Conservation (phyloP, 2,113 vertebrate species). For the Chlorodrepanis virens region DNA sequence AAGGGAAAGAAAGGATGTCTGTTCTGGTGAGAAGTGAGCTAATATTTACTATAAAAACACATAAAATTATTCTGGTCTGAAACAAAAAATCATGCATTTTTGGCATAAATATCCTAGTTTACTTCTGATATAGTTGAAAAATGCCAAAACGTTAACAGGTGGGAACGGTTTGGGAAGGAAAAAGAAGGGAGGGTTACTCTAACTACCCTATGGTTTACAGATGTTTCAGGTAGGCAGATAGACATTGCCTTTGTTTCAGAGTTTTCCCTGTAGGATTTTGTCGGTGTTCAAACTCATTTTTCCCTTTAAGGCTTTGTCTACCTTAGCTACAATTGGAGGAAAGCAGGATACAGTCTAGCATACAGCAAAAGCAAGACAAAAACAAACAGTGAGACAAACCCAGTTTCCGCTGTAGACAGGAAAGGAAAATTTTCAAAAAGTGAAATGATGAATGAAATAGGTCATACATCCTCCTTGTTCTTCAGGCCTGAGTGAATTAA, state of each 20-base stretch:
- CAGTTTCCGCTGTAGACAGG: background rate
- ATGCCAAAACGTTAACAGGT: background rate
- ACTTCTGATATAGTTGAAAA: background rate
- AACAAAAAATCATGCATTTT: background rate
- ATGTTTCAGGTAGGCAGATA: background rate
- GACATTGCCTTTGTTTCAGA: background rate
- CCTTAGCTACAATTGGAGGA: background rate
- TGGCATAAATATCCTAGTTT: background rate
- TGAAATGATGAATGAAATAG: background rate
- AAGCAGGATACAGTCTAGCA: background rate
- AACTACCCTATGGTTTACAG: background rate
- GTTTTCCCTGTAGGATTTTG: background rate
- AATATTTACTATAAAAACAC: background rate
- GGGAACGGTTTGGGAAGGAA: background rate
- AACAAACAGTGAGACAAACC: background rate
- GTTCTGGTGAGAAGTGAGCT: background rate
- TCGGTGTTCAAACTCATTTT: background rate
- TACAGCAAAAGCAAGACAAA: background rate
- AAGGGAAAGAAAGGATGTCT: background rate
- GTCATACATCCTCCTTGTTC: background rate
- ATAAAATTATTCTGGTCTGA: background rate
- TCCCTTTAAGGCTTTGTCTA: background rate
- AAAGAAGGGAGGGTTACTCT: background rate
- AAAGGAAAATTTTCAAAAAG: background rate
- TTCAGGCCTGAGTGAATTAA: background rate